phyloP scores from a whole-genome alignment of 2,113 vertebrate species.

The Mixornis gularis region DNA sequence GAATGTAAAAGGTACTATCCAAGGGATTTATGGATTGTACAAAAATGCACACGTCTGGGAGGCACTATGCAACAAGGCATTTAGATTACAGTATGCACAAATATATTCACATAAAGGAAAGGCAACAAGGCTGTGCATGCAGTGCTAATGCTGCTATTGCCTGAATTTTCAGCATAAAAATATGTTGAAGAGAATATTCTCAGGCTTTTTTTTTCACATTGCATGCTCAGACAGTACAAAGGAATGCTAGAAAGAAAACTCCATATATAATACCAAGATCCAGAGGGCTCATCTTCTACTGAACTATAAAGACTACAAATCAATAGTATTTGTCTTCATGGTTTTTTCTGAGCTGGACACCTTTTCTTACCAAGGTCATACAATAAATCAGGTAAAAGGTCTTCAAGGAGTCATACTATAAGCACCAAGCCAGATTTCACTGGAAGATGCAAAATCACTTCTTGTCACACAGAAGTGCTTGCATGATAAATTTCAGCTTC shows the following conservation, averaged over 20 bases:
- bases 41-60: background rate
- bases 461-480: background rate
- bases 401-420: background rate
- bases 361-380: background rate
- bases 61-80: background rate
- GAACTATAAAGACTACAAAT: background rate
- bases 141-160: background rate
- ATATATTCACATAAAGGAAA: background rate
- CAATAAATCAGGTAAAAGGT: background rate
- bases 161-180: background rate
- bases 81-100: background rate
- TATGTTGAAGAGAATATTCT: background rate
- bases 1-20: background rate
- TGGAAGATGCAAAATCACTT: background rate
- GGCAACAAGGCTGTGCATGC: background rate
- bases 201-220: background rate
- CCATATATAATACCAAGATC: background rate
- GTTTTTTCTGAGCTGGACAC: background rate
- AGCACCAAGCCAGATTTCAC: background rate
- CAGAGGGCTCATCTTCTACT: background rate
- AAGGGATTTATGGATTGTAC: background rate
- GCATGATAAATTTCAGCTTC: background rate
- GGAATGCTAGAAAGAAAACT: background rate
- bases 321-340: background rate
- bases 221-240: background rate